These are phyloP conservation scores for Rhinichthys osculus DNA, from an alignment of 2,797 vertebrate genomes.

Conservation along the genomic window DNA sequence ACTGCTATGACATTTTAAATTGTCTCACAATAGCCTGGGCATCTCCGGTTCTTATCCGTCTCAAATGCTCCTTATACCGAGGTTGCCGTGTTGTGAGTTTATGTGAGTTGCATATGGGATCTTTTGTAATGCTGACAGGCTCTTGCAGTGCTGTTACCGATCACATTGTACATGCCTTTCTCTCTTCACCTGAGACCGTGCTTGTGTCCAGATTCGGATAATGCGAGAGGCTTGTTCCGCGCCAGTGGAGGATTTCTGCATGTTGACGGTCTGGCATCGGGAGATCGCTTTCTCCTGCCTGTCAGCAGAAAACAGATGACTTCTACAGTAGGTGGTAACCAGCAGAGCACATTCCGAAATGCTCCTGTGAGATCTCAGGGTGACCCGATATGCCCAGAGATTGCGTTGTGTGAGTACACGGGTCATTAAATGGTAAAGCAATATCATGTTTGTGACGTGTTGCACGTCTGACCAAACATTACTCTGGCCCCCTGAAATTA, in stretches of 20 bases:
- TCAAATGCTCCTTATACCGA: slow-evolving; percentile 15
- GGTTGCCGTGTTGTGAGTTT: slow-evolving; percentile 24
- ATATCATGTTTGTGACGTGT: slow-evolving; percentile 52
- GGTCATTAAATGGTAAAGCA: slow-evolving; percentile 65
- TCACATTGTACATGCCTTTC: slow-evolving; percentile 38
- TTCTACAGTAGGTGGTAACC: slow-evolving; percentile 74
- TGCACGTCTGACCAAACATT: slow-evolving; percentile 55
- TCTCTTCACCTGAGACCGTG: slow-evolving; percentile 38
- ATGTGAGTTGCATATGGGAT: slow-evolving; percentile 13
- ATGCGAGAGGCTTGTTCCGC: slow-evolving; percentile 6
- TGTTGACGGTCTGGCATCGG: slow-evolving; percentile 23
- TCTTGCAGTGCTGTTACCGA: slow-evolving; percentile 17
- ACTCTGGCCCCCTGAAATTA: slow-evolving; percentile 43
- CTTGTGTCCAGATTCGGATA: slow-evolving; percentile 18
- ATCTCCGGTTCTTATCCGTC: slow-evolving; percentile 46
- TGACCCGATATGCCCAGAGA: slow-evolving; percentile 69
- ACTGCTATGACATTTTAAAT: slow-evolving; percentile 49
- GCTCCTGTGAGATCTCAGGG: slow-evolving; percentile 70
- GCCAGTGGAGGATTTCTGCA: slow-evolving; percentile 37
- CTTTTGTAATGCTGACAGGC: background rate
- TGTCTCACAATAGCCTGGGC: slow-evolving; percentile 48
- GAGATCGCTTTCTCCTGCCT: slow-evolving; percentile 58
- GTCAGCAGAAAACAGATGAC: slow-evolving; percentile 75
- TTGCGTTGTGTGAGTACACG: slow-evolving; percentile 36
- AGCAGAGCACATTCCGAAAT: slow-evolving; percentile 71